A percentile compares a stretch with the other conserved stretches of the same genome.
Evolutionary conservation across 2,113 vertebrate genomes (phyloP).

Genomic region (Fulmarus glacialis): DNA sequence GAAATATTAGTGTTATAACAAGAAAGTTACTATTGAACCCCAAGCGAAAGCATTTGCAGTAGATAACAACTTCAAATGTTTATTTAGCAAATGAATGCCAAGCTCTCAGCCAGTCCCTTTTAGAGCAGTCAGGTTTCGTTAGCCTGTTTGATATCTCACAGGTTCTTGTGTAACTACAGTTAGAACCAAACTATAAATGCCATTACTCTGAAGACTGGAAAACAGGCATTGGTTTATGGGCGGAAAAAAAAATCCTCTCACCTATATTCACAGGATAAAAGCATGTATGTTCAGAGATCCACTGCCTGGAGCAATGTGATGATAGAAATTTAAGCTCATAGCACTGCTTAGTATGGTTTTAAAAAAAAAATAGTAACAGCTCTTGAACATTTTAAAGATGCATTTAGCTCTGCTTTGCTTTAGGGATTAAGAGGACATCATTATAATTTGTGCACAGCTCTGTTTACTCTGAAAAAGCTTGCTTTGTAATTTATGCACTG

Average conservation of each 20-base stretch:
- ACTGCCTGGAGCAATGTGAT: not conserved
- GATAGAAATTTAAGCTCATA: not conserved
- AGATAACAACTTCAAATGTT: not conserved
- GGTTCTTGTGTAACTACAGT: not conserved
- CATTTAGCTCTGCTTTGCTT: not conserved
- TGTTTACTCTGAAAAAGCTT: not conserved
- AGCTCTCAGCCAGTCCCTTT: not conserved
- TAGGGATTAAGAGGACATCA: not conserved
- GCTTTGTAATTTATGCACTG: constrained; percentile 29
- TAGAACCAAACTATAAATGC: constrained; percentile 8
- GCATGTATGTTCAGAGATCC: not conserved
- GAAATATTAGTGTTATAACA: constrained; percentile 7
- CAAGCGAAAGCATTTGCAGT: constrained; percentile 12
- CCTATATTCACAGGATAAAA: not conserved
- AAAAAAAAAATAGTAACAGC: not conserved
- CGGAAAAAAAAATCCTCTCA: not conserved
- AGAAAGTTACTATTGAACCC: not conserved
- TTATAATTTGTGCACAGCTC: constrained; percentile 5
- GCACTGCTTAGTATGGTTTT: not conserved
- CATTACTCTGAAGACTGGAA: not conserved
- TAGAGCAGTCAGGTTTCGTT: not conserved
- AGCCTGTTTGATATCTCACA: not conserved
- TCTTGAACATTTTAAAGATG: not conserved
- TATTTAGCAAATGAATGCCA: constrained; percentile 8
- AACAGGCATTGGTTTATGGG: not conserved